Conservation (phyloP, 2,113 vertebrate species). For the Spea bombifrons region DNA sequence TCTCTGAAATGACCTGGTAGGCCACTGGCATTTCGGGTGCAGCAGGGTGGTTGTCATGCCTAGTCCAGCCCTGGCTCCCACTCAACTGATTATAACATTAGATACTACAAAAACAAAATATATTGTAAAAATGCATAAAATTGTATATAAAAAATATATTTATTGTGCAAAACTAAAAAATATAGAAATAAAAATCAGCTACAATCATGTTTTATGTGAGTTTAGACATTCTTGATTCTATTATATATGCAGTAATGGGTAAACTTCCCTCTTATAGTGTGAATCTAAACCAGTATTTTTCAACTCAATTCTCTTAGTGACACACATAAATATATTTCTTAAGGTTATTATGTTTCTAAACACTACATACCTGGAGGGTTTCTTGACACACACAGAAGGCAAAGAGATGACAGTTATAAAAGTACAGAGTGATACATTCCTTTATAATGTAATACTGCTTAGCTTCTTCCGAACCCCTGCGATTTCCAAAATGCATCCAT, state of each 20-base stretch:
- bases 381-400: constrained; percentile 33
- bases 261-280: constrained; percentile 12
- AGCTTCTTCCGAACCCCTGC: constrained; percentile 23
- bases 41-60: too few species aligned
- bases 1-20: too few species aligned
- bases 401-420: constrained; percentile 31
- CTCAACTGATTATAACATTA: too few species aligned
- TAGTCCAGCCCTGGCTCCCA: too few species aligned
- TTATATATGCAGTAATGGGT: not conserved
- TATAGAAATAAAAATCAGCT: not conserved
- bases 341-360: constrained; percentile 46
- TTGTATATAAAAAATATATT: too few species aligned
- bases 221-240: not conserved
- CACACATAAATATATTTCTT: constrained; percentile 45
- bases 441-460: constrained; percentile 36
- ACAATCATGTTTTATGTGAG: not conserved
- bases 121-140: too few species aligned
- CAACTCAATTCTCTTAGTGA: constrained; percentile 37
- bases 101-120: too few species aligned
- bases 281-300: constrained; percentile 22
- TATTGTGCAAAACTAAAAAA: too few species aligned
- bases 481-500: constrained; percentile 33
- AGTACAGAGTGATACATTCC: constrained; percentile 33
- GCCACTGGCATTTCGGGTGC: too few species aligned
- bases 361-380: constrained; percentile 32